Percentiles rank a stretch among this genome's conserved stretches.
These are phyloP conservation scores for Mobula birostris DNA, from an alignment of 2,113 vertebrate genomes.

Conservation along the genomic window DNA sequence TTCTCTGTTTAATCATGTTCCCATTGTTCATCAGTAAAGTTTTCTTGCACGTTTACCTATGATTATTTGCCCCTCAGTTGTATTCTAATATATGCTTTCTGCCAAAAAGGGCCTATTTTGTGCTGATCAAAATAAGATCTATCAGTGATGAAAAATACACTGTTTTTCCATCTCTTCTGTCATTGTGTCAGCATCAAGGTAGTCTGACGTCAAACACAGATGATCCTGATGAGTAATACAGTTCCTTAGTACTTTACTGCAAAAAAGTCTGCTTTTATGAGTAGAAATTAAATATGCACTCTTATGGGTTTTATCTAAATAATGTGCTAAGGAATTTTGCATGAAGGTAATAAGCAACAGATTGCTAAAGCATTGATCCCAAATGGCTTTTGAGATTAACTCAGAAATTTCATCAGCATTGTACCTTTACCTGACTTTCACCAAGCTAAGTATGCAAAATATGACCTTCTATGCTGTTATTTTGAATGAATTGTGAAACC, in stretches of 20 bases:
- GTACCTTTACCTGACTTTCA: not conserved
- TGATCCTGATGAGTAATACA: not conserved
- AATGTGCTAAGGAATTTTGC: not conserved
- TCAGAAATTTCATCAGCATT: not conserved
- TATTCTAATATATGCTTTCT: not conserved
- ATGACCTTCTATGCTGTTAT: not conserved
- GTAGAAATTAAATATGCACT: not conserved
- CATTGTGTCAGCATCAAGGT: not conserved
- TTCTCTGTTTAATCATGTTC: constrained; percentile 24
- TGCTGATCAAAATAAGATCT: not conserved
- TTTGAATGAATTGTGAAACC: not conserved
- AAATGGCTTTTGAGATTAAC: not conserved
- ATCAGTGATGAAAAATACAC: not conserved
- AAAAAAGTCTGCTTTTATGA: not conserved
- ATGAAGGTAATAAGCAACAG: not conserved
- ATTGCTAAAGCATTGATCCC: not conserved
- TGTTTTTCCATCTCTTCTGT: not conserved
- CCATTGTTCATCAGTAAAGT: not conserved
- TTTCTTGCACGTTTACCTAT: not conserved
- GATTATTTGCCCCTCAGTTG: not conserved
- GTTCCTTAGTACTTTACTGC: not conserved
- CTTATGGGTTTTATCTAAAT: not conserved
- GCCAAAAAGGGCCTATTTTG: not conserved
- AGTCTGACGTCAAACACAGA: not conserved
- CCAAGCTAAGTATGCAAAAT: not conserved